Percentiles rank a stretch among this genome's conserved stretches.
Conservation (phyloP, 2,113 vertebrate genomes). For the Sinocyclocheilus anophthalmus region DNA sequence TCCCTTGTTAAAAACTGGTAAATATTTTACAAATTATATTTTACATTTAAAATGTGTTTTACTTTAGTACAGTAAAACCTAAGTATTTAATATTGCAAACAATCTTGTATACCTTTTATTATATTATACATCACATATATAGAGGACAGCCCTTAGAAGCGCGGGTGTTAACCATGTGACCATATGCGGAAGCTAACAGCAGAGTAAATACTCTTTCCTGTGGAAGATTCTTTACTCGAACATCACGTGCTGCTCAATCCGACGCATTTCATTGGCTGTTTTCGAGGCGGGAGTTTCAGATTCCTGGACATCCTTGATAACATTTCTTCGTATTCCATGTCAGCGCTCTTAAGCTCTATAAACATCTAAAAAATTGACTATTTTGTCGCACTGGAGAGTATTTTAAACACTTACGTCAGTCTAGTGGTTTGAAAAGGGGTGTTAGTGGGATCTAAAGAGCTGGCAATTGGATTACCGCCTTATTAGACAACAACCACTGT, state of each 20-base stretch:
- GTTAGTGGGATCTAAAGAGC: conserved; percentile 20
- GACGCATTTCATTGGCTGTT: conserved; percentile 30
- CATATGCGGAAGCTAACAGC: not conserved
- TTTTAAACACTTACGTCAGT: not conserved
- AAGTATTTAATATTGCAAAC: not conserved
- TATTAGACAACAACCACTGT: conserved; percentile 26
- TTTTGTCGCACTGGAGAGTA: not conserved
- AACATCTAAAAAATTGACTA: not conserved
- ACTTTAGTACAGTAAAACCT: not conserved
- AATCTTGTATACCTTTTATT: not conserved
- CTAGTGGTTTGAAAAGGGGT: not conserved
- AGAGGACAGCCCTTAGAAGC: not conserved
- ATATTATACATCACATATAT: not conserved
- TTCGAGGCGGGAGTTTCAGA: conserved; percentile 31
- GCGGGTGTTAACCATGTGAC: not conserved
- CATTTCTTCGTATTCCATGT: not conserved
- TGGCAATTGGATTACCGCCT: conserved; percentile 50
- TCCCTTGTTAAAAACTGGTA: not conserved
- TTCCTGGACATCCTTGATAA: not conserved
- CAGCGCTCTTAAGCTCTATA: no score
- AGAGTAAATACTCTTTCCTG: not conserved
- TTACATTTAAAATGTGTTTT: not conserved
- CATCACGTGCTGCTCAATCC: not conserved
- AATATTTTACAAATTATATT: not conserved
- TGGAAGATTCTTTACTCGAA: not conserved